Base-by-base conservation (phyloP, 2,888 invertebrate genomes). In the Eilema caniola region DNA sequence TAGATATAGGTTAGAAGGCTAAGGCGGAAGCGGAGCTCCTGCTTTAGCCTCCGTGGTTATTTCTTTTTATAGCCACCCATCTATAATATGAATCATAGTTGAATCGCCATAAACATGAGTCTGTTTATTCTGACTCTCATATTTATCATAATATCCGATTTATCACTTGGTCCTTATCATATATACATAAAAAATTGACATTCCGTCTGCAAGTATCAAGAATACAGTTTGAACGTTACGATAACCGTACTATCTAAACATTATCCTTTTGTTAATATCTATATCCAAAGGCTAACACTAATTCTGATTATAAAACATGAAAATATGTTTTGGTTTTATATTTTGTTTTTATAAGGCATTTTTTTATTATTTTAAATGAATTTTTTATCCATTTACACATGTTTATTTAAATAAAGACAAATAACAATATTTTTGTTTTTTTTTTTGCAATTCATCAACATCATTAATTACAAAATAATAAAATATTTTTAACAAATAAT, bases 341-440 rank as follows among this genome's bases (percentile, higher is more conserved):
- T 70, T 65, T 67, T 68, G 77, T 65, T 69, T 71, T 74, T 73
- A 33, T 68, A 77, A 5, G 28, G 59, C 11, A 37, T 33, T 53
- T 53, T 53, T n/a, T 31, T 63, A 12, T 63, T 63, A 25, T 59
- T 59, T 16, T 28, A 59, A 59, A 59, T 64, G 47, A 28, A 11
- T 53, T 0, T 64, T 65, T 60, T 62, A 28, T 23, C 25, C n/a
- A 37, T 37, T 56, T 57, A 68, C 25, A 53, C 25, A 56, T 33
- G 37, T 24, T 28, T 53, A 31, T 53, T 28, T 12, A 28, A 28
- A 28, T 11, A 64, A 64, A 64, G 25, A 64, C 28, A 1, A 20
- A 23, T 28, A 5, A 53, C 7, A 53, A 28, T 53, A 53, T 47
- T 37, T 37, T n/a, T 20, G 12, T 31, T n/a, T 28, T 62, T 33